Evolutionary conservation across 2,113 vertebrate genomes (phyloP).

Genomic region (Leptobrachium leishanense): DNA sequence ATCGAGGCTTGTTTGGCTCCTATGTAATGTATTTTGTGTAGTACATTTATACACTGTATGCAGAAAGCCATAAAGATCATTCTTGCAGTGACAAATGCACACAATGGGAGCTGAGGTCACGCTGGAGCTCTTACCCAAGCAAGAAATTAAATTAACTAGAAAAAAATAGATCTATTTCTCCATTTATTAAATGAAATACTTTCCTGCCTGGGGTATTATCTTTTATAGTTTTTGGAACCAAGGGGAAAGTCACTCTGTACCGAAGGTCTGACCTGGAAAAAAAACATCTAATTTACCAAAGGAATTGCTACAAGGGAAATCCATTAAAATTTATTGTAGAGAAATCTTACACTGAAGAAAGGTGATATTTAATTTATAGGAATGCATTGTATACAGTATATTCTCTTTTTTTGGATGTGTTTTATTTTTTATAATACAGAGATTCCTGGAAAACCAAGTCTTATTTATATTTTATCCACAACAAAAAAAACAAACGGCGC

Average conservation of each 20-base stretch:
- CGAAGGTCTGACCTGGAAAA: slow-evolving; percentile 11
- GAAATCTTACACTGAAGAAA: neutral
- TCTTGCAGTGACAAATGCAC: neutral
- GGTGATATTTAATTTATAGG: neutral
- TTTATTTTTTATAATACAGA: too few species aligned
- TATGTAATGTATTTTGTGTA: too few species aligned
- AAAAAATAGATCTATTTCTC: neutral
- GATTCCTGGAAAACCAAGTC: too few species aligned
- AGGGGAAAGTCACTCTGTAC: neutral
- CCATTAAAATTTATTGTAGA: slow-evolving; percentile 31
- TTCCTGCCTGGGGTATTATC: neutral
- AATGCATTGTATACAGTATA: neutral
- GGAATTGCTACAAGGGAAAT: slow-evolving; percentile 38
- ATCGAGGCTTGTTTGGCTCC: too few species aligned
- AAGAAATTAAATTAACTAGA: slow-evolving; percentile 1
- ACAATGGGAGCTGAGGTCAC: neutral
- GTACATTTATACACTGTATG: neutral
- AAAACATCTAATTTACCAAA: slow-evolving; percentile 31
- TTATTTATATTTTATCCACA: too few species aligned
- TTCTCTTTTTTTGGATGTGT: too few species aligned
- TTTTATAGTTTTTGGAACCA: neutral
- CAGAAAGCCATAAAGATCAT: neutral
- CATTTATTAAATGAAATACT: neutral
- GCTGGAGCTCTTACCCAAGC: neutral
- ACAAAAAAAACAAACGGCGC: too few species aligned